phyloP scores from a whole-genome alignment of 2,113 vertebrate species.

The Todiramphus saurophagus region DNA sequence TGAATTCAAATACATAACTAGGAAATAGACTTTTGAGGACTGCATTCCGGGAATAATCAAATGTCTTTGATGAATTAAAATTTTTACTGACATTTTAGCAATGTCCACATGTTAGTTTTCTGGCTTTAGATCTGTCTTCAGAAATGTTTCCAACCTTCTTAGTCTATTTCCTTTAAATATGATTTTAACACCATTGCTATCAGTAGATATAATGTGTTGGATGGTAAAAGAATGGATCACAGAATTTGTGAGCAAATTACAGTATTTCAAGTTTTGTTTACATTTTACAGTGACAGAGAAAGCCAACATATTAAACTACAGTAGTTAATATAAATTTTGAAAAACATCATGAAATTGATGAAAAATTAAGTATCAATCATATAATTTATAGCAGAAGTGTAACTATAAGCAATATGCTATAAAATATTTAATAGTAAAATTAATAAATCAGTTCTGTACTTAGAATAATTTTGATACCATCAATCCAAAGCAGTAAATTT shows the following conservation, averaged over 20 bases:
- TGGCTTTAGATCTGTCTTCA: not conserved
- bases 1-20: not conserved
- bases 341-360: fast-evolving
- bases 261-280: not conserved
- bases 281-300: not conserved
- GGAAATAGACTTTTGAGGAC: not conserved
- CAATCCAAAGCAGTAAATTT: not conserved
- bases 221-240: not conserved
- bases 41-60: not conserved
- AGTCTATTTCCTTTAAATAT: not conserved
- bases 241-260: not conserved
- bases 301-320: fast-evolving
- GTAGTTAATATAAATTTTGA: not conserved
- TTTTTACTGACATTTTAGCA: not conserved
- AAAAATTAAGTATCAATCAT: not conserved
- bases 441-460: not conserved
- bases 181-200: fast-evolving
- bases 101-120: not conserved
- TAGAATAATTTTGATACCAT: not conserved
- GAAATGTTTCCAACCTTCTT: not conserved
- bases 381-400: not conserved
- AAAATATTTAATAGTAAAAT: not conserved
- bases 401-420: not conserved
- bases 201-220: fast-evolving
- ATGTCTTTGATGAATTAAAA: not conserved